Base-by-base conservation (phyloP, 2,113 vertebrate species). In the Fulica atra region DNA sequence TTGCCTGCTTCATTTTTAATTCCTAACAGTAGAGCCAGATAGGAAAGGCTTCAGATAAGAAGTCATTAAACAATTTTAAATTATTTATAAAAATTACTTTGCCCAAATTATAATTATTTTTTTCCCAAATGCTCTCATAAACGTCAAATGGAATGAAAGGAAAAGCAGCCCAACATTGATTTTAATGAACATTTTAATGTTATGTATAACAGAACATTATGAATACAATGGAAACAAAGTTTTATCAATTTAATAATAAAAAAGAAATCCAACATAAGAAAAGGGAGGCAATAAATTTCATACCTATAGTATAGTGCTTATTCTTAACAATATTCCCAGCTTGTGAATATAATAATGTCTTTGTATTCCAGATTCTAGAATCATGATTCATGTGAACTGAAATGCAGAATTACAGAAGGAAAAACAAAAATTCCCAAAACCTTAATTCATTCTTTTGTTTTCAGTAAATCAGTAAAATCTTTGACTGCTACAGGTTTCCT, bases 141-240 rank as follows among this genome's bases (percentile, higher is more conserved):
- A 98, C 66, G 93, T 98, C 98, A 98, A 97, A 98, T 80, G 96
- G 96, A 98, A 98, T 97, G 96, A 98, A 98, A 97, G 95, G 97
- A 98, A 97, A 98, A 97, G 96, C 96, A 94, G 95, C 96, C 97
- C 97, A 97, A 98, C 96, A 95, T 86, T 97, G 97, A 98, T 98
- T 98, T 98, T 98, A 99, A 99, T 99, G 98, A 99, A 98, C 98
- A 97, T 98, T 99, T 99, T 99, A 99, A 99, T 99, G 98, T 99
- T 98, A 98, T 98, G 98, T 98, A 99, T 98, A 98, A 99, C 98
- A 98, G 98, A 99, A 99, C 98, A 98, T 98, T 97, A 98, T 97
- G 98, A 98, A 98, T 98, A 98, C 98, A 99, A 99, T 99, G 98
- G 98, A 98, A 98, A 98, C 98, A 96, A 98, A 98, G 97, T 98